phyloP scores from a whole-genome alignment of 2,888 invertebrate genomes.

The Noctua fimbriata region DNA sequence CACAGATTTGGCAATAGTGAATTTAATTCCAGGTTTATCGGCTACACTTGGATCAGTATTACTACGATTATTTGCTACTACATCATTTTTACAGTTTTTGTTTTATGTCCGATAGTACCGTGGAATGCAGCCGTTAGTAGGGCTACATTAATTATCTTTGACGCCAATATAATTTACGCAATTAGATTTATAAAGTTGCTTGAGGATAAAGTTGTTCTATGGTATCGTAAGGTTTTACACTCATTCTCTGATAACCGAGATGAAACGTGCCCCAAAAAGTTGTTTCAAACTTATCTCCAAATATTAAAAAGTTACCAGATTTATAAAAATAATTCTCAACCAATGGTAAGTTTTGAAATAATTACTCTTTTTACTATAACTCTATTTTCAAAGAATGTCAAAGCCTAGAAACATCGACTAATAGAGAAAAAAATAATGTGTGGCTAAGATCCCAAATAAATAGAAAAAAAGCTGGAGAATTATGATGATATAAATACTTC shows the following conservation, averaged over 20 bases:
- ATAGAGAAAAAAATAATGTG: no score
- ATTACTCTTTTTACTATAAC: no score
- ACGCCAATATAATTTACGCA: not conserved
- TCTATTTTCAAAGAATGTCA: no score
- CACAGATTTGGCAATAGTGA: slow-evolving; percentile 1
- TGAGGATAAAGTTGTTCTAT: not conserved
- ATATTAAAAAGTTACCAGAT: slow-evolving; percentile 13
- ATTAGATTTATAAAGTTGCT: slow-evolving; percentile 7
- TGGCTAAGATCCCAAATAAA: no score
- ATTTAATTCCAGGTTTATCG: not conserved
- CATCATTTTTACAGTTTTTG: not conserved
- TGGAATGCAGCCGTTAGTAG: not conserved
- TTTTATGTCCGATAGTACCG: rapidly evolving
- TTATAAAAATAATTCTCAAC: not conserved
- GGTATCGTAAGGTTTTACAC: slow-evolving; percentile 7
- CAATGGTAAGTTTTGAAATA: not conserved
- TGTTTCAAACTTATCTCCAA: slow-evolving; percentile 8
- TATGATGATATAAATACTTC: no score
- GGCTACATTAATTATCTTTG: not conserved
- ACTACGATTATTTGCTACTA: not conserved
- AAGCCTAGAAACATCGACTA: no score
- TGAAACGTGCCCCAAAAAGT: not conserved
- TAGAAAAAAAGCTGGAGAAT: no score
- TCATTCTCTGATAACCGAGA: not conserved
- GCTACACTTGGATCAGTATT: slow-evolving; percentile 2